Base-by-base conservation (phyloP, 2,797 vertebrate genomes). In the Lemur catta region DNA sequence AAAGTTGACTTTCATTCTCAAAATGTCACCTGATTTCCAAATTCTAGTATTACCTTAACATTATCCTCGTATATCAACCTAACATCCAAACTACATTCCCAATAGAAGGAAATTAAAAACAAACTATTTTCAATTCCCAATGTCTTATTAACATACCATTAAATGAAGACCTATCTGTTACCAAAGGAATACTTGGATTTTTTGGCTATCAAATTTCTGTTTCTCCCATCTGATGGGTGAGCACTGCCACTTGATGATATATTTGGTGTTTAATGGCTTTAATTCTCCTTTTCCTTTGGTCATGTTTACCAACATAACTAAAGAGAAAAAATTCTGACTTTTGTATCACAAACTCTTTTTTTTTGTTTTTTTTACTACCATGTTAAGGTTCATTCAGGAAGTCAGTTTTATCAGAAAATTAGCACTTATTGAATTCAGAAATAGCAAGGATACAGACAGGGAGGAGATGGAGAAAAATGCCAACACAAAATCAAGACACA, bases 401-500 rank as follows among this genome's bases (percentile, higher is more conserved):
- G 61, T 48, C 80, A 89, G 94, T 65, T 97, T 76, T 82, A 95
- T 59, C 95, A 97, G 98, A 97, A 98, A 98, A 97, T 93, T 96
- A 96, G 93, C 33, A 84, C 74, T 75, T 91, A 82, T 22, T 94
- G 80, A 96, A 93, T 96, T 93, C 72, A 87, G 91, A 96, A 78
- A 98, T 93, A 55, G 95, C 97, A 98, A 98, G 96, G 97, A 97
- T 35, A 57, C 22, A 82, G 89, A 48, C 24, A 76, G 28, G 30
- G 85, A 50, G 38, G 50, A 86, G 57, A 50, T 0, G 24, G 35
- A 87, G 8, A 52, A 90, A 90, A 69, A 75, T 10, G 67, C 28
- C 38, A 43, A 76, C 59, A 41, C 13, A 88, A 71, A 35, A 35
- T 26, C 38, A 61, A 6, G 50, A 30, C 11, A n/a, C 4, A 3